Evolutionary conservation across 2,797 vertebrate genomes (phyloP), one percentile per base, ranked within the genome.

Genomic region (Aeoliscus strigatus): DNA sequence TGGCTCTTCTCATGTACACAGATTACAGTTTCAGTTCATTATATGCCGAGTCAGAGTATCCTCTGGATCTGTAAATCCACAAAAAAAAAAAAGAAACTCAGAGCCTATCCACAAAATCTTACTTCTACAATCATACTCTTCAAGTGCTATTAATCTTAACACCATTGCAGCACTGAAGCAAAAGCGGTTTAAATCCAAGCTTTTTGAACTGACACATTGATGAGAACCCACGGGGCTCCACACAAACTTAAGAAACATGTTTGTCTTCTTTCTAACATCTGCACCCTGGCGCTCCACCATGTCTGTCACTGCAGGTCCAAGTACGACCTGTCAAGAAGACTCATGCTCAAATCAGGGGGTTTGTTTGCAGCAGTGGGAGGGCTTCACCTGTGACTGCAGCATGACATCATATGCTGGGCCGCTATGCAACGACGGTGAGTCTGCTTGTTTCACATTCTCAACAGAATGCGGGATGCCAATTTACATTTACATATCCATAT

Each of bases 321-420:
- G 95, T 79, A 98, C 96, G 0, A 99, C 95, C 1, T 99, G 96
- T 75, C 95, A 99, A 71, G 96, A 99, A 66, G 96, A 99, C 60
- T 99, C 96, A 0, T 99, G 96, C 60, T 94, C 94, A 37, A 99
- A 99, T 79, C 95, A 96, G 76, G 96, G 96, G 0, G 94, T 97
- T 60, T 99, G 96, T 80, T 79, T 99, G 17, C 96, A 99, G 86
- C 95, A 98, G 66, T 99, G 96, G 96, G 95, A 99, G 39, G 94
- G 95, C 40, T 99, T 99, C 84, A 96, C 90, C 47, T 99, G 96
- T 21, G 95, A 99, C 87, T 99, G 96, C 27, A 98, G 93, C 45
- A 98, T 99, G 95, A 99, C 96, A 3, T 99, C 96, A 13, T 99
- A 95, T 12, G 94, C 93, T 0, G 96, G 96, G 15, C 92, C 94